Conservation (phyloP, 2,797 vertebrate species). For the Lutjanus campechanus region DNA sequence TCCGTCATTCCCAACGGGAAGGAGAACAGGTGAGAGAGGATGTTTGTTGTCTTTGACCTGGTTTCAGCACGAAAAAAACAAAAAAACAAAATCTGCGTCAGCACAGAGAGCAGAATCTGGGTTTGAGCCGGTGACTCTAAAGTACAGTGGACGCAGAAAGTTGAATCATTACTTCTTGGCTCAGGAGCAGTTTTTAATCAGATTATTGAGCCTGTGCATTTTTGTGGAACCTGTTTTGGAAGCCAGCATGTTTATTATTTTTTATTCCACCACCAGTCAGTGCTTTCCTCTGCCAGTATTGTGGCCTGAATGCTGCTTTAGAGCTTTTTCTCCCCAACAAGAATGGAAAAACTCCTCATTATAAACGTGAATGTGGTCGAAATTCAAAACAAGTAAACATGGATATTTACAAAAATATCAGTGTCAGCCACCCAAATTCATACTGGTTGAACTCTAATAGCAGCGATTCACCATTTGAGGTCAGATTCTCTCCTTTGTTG, state of each 20-base stretch:
- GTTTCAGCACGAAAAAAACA: background rate
- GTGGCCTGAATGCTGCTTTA: constrained; percentile 12
- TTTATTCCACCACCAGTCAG: background rate
- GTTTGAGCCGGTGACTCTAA: background rate
- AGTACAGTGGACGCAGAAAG: background rate
- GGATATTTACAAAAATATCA: constrained; percentile 9
- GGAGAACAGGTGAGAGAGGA: constrained; percentile 94
- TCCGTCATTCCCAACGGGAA: constrained; percentile 98
- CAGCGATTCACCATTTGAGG: background rate
- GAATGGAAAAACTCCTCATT: constrained; percentile 17
- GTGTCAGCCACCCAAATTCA: background rate
- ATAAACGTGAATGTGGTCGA: constrained; percentile 1
- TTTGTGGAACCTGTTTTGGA: background rate
- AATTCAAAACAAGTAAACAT: constrained; percentile 3
- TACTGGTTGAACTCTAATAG: constrained; percentile 4
- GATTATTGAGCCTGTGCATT: constrained; percentile 1
- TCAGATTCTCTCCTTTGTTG: background rate
- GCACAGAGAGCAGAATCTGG: constrained; percentile 3
- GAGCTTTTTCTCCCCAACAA: constrained; percentile 7
- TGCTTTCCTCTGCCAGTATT: background rate
- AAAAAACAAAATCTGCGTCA: background rate
- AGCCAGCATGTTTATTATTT: background rate
- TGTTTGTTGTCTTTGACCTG: constrained; percentile 1
- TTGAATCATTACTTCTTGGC: background rate
- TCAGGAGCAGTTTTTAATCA: background rate